Evolutionary conservation across 2,797 vertebrate genomes (phyloP), one percentile per base, ranked within the genome.

Genomic region (Helostoma temminkii): DNA sequence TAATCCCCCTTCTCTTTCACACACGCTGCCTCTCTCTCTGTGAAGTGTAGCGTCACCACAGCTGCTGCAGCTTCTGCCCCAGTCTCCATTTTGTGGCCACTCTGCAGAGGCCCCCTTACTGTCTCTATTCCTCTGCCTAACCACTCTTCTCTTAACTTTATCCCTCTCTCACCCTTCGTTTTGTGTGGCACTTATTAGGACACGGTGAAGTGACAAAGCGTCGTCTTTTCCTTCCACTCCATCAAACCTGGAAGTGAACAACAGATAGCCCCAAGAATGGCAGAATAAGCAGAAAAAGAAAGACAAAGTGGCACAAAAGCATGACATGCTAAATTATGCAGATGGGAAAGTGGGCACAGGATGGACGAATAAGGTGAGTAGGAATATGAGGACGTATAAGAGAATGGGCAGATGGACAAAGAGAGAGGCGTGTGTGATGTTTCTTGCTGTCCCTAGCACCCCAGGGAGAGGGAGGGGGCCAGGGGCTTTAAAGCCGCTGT

Each of bases 241-340:
- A 81, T 80, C 78, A 84, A 58, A 71, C 58, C 62, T 59, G 21
- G 61, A 80, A 70, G 82, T 73, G 76, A 78, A 90, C 83, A 82
- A 87, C 87, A 83, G 83, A 82, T 71, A 63, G 39, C 54, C 57
- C 53, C 48, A 55, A 74, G 74, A 84, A 87, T 39, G 71, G 83
- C 89, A 80, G 82, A 87, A 88, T 81, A 76, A 63, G 80, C 84
- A 86, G 65, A 85, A 87, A 86, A 82, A 66, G 66, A 81, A 77
- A 78, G 78, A 82, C 79, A 89, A 91, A 90, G 88, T 88, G 89
- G 83, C 83, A 85, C 75, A 86, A 89, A 90, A 88, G 77, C 74
- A 74, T 83, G 79, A 76, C 78, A 81, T 92, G 82, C 83, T 94
- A 87, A 94, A 94, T 94, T 93, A 94, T 94, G 92, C 89, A 94